Evolutionary conservation across 2,113 vertebrate genomes (phyloP).

Genomic region (Nyctereutes procyonoides): DNA sequence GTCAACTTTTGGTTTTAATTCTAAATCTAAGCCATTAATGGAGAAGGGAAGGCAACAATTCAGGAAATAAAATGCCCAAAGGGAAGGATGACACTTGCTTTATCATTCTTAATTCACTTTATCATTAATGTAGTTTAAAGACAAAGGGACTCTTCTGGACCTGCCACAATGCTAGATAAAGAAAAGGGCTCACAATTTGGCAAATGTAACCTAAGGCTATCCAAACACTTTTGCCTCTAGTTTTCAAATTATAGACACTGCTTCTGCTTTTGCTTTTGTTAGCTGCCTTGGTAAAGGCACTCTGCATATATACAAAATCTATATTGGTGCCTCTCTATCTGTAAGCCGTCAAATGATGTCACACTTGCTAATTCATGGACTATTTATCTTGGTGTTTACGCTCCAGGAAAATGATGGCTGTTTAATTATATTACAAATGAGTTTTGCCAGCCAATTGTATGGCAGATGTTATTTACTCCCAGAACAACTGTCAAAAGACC

Average conservation of each 20-base stretch:
- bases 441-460: slow-evolving; percentile 77
- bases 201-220: neutral
- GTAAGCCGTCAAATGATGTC: slow-evolving; percentile 31
- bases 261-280: slow-evolving; percentile 51
- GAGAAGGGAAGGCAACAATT: neutral
- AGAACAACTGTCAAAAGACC: slow-evolving; percentile 75
- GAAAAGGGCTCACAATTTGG: fast-evolving
- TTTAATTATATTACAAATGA: slow-evolving; percentile 82
- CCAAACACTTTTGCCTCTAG: neutral
- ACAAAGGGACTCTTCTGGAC: neutral
- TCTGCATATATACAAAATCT: slow-evolving; percentile 24
- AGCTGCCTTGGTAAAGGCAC: slow-evolving; percentile 10
- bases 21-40: neutral
- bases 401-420: slow-evolving; percentile 80
- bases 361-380: slow-evolving; percentile 66
- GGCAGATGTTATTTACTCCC: slow-evolving; percentile 80
- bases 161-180: neutral
- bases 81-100: neutral
- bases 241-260: neutral
- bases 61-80: slow-evolving; percentile 40
- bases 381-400: slow-evolving; percentile 81
- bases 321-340: neutral
- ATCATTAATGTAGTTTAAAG: neutral
- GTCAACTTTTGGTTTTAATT: neutral
- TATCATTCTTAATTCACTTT: neutral